Conservation (phyloP, 2,797 vertebrate genomes). For the Tragelaphus eurycerus region DNA sequence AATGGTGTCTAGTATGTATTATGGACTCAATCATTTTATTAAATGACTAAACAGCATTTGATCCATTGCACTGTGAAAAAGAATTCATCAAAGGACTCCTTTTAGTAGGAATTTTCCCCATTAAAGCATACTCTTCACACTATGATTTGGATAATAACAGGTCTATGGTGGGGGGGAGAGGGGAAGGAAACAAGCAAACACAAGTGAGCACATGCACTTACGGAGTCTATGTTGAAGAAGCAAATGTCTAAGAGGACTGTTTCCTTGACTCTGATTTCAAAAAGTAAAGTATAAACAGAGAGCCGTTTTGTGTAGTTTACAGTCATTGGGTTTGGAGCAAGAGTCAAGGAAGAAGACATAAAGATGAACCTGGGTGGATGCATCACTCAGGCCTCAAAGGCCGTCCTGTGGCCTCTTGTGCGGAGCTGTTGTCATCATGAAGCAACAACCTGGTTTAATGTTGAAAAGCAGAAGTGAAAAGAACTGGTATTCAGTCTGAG, state of each 20-base stretch:
- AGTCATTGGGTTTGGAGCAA: neutral
- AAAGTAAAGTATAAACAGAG: slow-evolving; percentile 51
- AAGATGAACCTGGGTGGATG: neutral
- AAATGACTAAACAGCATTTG: neutral
- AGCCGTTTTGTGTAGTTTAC: neutral
- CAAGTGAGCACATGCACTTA: neutral
- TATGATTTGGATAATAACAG: neutral
- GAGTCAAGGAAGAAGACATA: neutral
- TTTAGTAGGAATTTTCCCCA: neutral
- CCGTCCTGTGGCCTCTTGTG: neutral
- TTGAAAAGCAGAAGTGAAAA: neutral
- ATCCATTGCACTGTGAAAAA: neutral
- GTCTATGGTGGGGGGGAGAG: fast-evolving
- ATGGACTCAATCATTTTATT: neutral
- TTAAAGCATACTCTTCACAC: neutral
- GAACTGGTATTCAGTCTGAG: neutral
- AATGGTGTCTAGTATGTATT: neutral
- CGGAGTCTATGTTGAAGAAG: neutral
- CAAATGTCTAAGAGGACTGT: neutral
- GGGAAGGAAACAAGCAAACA: neutral
- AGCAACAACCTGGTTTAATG: neutral
- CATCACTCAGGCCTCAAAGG: neutral
- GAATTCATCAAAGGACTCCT: neutral
- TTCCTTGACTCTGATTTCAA: slow-evolving; percentile 58
- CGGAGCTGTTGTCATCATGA: neutral